Evolutionary conservation across 2,888 invertebrate genomes (phyloP), one percentile per base, ranked within the genome.

Genomic region (Chaetoderma sp.): DNA sequence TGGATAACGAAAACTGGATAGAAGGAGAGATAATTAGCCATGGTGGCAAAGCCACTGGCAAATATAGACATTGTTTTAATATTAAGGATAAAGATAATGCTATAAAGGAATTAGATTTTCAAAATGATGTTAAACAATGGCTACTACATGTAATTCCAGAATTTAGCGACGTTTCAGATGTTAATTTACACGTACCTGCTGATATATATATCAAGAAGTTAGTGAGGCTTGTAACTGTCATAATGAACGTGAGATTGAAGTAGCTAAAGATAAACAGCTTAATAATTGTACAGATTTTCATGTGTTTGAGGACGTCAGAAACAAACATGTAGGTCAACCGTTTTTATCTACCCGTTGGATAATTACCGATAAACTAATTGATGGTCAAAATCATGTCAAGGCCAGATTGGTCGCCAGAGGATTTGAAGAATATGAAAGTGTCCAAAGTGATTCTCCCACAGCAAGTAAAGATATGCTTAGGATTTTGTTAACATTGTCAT

Each of bases 401-500:
- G 63, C 63, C 21, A 63, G 63, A 49, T 36, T 63, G 21, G 63
- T 63, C 6, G 64, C 64, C 28, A 54, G 64, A 27, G 64, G 63
- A 6, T 63, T 63, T 49, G 63, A 63, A 32, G 63, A 63, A 33
- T 8, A 45, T 4, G 23, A 45, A 8, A 6, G 2, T n/a, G 13
- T 58, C 4, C 18, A 49, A 49, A 63, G 16, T 16, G 63, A 63
- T 33, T 58, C 57, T 6, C 58, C 63, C 13, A 63, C 57, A 13
- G 57, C 36, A 45, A 16, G 36, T 6, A 63, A 49, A 30, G 28
- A 21, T 18, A 36, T 54, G 8, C n/a, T 60, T 39, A 63, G 42
- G 42, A 28, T 60, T 25, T 39, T 64, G n/a, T 32, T 59, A 4
- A 45, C 60, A 4, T 8, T 60, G 10, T 27, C 54, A n/a, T 36